Evolutionary conservation across 2,888 invertebrate species (phyloP).

Genomic region (Nesidiocoris tenuis): DNA sequence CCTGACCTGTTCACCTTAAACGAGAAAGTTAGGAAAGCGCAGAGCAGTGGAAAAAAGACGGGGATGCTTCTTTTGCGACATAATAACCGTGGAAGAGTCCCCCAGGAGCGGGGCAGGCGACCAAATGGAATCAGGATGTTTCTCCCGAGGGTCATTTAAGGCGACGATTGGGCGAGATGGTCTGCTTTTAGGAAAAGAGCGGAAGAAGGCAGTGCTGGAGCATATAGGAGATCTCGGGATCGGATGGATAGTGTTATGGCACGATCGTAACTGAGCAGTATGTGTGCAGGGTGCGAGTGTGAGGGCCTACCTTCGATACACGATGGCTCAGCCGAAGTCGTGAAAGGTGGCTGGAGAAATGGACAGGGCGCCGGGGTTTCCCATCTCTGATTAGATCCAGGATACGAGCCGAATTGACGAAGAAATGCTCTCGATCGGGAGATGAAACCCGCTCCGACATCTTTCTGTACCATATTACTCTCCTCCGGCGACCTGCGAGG

Average conservation of each 20-base stretch:
- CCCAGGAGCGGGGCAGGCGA: neutral
- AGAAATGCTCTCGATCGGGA: neutral
- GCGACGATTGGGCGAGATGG: slow-evolving; percentile 4
- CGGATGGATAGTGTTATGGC: neutral
- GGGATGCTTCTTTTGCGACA: neutral
- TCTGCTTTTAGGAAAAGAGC: neutral
- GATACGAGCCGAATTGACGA: neutral
- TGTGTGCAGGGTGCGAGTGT: neutral
- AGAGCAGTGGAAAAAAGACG: neutral
- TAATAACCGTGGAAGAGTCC: slow-evolving; percentile 8
- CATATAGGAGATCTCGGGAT: neutral
- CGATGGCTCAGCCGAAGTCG: neutral
- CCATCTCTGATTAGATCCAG: neutral
- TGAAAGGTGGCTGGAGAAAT: neutral
- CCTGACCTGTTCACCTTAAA: neutral
- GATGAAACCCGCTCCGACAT: neutral
- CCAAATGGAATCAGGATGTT: slow-evolving; percentile 14
- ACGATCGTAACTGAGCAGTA: neutral
- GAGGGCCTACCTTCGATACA: neutral
- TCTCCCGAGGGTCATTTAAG: slow-evolving; percentile 16
- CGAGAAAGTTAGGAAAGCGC: neutral
- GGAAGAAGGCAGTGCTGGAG: neutral
- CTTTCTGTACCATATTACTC: neutral
- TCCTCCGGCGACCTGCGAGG: no score
- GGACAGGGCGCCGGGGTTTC: neutral